Percentiles rank a stretch among this genome's conserved stretches.
Conservation (phyloP, 2,888 invertebrate genomes). For the Aleiodes leptofemur region DNA sequence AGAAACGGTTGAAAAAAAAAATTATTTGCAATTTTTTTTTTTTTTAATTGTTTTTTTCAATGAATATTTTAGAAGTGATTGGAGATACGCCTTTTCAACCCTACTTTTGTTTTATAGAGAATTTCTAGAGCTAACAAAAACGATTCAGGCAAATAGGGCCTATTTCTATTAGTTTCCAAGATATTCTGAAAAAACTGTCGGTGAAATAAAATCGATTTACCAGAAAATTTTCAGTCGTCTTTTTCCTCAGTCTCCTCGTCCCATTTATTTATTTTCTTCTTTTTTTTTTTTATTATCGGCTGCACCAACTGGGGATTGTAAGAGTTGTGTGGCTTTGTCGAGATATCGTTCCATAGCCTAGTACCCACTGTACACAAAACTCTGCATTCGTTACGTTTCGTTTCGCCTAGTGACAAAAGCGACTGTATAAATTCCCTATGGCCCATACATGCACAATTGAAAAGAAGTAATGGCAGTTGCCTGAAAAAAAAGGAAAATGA, state of each 20-base stretch:
- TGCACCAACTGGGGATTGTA: constrained; percentile 1
- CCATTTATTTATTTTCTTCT: neutral
- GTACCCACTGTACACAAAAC: constrained; percentile 4
- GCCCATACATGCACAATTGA: constrained; percentile 18
- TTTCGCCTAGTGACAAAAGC: constrained; percentile 27
- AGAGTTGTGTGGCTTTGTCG: constrained; percentile 4
- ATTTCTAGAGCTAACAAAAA: too few relatives aligned
- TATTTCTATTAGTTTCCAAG: too few relatives aligned
- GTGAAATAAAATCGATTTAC: too few relatives aligned
- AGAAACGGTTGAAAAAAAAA: too few relatives aligned
- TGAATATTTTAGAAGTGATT: too few relatives aligned
- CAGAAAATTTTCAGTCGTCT: too few relatives aligned
- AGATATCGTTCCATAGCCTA: constrained; percentile 2
- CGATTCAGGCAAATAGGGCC: too few relatives aligned
- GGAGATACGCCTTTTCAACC: too few relatives aligned
- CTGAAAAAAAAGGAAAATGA: neutral
- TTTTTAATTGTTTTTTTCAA: too few relatives aligned
- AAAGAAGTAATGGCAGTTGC: constrained; percentile 25
- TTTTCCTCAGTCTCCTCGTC: neutral
- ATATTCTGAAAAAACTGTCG: too few relatives aligned
- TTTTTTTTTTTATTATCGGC: neutral
- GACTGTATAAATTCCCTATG: constrained; percentile 8
- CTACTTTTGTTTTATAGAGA: too few relatives aligned
- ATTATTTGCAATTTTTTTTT: too few relatives aligned
- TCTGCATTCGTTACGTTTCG: constrained; percentile 21